phyloP scores from a whole-genome alignment of 2,113 vertebrate species.

The Ceuthmochares aereus region DNA sequence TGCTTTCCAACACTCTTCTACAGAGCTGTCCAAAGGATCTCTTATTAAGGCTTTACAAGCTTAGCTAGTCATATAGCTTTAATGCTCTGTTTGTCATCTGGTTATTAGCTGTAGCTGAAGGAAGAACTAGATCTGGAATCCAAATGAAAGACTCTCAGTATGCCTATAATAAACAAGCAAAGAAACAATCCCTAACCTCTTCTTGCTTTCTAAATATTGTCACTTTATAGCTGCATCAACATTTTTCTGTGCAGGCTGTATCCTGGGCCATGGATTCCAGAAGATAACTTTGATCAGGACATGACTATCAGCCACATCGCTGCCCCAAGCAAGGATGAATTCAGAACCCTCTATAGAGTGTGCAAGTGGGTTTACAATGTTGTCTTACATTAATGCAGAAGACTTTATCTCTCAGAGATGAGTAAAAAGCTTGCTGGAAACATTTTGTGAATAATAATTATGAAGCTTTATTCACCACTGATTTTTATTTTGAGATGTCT shows the following conservation, averaged over 20 bases:
- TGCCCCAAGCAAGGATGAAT: background rate
- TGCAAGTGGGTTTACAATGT: background rate
- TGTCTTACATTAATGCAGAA: background rate
- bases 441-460: background rate
- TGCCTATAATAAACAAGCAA: background rate
- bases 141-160: background rate
- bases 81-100: background rate
- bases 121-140: background rate
- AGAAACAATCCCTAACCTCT: background rate
- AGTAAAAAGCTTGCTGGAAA: background rate
- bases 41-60: background rate
- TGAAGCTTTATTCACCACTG: background rate
- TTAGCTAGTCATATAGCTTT: background rate
- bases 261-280: background rate
- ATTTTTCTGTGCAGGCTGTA: background rate
- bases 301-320: background rate
- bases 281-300: background rate
- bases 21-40: background rate
- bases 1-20: background rate
- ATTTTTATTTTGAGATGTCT: background rate
- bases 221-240: background rate
- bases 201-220: background rate
- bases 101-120: background rate
- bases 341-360: background rate
- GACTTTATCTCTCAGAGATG: background rate